Evolutionary conservation across 2,888 invertebrate genomes (phyloP).

Genomic region (Hyalella azteca): DNA sequence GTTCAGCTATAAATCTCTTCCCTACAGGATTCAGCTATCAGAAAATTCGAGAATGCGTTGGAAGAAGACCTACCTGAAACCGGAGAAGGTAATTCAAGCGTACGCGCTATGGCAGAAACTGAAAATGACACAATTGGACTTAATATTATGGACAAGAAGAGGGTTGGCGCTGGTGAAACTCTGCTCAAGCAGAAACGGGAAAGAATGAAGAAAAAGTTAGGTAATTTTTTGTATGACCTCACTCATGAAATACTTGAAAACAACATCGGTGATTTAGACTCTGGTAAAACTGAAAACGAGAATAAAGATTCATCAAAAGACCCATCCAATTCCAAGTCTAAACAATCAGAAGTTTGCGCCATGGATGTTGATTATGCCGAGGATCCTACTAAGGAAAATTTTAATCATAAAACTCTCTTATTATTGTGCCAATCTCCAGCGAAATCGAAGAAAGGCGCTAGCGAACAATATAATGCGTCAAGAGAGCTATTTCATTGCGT

Average conservation of each 20-base stretch:
- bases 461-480: neutral
- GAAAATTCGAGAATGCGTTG: constrained; percentile 5
- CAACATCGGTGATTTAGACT: neutral
- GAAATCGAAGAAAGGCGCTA: neutral
- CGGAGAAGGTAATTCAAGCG: neutral
- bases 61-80: neutral
- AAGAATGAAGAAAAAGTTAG: neutral
- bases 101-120: neutral
- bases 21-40: neutral
- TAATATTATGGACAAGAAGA: neutral
- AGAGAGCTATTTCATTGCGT: constrained; percentile 23
- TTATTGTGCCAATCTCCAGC: neutral
- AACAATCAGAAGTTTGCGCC: no score
- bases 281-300: neutral
- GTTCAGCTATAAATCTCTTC: no score
- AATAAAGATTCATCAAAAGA: neutral
- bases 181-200: neutral
- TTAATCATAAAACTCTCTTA: neutral
- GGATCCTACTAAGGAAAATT: no score
- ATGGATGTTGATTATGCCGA: no score
- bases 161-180: neutral
- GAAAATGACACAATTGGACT: neutral
- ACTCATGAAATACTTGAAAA: constrained; percentile 13
- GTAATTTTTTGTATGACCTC: constrained; percentile 9
- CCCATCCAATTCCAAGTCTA: no score